Conservation (phyloP, 2,113 vertebrate species). For the Coptodon rendalli region DNA sequence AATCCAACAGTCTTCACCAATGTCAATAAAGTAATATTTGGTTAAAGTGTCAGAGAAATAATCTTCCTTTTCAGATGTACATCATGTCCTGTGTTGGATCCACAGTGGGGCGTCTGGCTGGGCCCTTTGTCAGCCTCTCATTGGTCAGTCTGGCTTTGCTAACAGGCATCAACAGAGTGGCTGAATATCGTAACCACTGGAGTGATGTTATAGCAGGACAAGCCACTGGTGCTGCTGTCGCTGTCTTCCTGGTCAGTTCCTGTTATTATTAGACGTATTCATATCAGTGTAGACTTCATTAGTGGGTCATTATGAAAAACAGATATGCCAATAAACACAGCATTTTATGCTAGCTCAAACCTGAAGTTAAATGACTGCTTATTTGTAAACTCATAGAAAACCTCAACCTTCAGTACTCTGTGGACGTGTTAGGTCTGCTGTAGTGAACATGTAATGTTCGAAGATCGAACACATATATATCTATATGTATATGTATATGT, state of each 20-base stretch:
- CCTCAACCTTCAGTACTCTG: background rate
- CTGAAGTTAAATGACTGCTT: background rate
- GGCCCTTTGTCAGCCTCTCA: conserved; percentile 81
- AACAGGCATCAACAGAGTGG: conserved; percentile 87
- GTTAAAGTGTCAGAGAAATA: background rate
- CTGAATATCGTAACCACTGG: conserved; percentile 90
- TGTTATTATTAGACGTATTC: background rate
- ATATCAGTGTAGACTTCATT: background rate
- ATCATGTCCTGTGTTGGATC: conserved; percentile 81
- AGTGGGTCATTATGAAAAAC: background rate
- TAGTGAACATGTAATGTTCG: background rate
- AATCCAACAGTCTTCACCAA: background rate
- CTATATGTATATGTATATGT: too few relatives aligned
- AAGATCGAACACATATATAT: background rate
- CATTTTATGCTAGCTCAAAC: background rate
- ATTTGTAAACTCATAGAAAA: background rate
- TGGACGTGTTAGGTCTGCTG: background rate
- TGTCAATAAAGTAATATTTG: background rate
- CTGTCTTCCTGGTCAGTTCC: conserved; percentile 83
- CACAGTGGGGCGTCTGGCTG: conserved; percentile 81
- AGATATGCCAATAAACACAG: background rate
- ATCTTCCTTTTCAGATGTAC: conserved; percentile 80
- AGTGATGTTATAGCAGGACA: conserved; percentile 87
- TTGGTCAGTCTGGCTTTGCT: conserved; percentile 85
- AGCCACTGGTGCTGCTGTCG: conserved; percentile 80